Conservation (phyloP, 2,888 invertebrate species). For the Osmoderma eremita region DNA sequence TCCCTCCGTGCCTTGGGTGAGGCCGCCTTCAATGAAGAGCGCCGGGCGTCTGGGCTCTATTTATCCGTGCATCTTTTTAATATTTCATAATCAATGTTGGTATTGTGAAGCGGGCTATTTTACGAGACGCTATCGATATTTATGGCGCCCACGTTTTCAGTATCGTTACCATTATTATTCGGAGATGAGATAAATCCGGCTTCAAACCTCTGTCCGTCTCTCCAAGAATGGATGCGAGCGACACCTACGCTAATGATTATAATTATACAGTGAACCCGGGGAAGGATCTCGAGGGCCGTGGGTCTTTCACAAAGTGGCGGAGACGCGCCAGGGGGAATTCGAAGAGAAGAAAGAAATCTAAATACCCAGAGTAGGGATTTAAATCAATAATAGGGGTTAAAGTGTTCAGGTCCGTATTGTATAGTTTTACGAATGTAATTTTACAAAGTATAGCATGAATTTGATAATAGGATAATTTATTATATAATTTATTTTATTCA, state of each 20-base stretch:
- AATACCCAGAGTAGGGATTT: too few relatives aligned
- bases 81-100: constrained; percentile 37
- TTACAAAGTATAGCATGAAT: too few relatives aligned
- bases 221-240: constrained; percentile 13
- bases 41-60: constrained; percentile 1
- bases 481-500: too few relatives aligned
- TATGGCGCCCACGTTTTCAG: constrained; percentile 34
- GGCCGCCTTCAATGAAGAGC: not conserved
- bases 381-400: too few relatives aligned
- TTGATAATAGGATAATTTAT: too few relatives aligned
- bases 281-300: too few relatives aligned
- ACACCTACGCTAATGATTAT: constrained; percentile 38
- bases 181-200: constrained; percentile 27
- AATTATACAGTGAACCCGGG: constrained; percentile 18
- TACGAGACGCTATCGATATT: constrained; percentile 31
- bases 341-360: too few relatives aligned
- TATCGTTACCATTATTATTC: constrained; percentile 32
- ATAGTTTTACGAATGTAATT: too few relatives aligned
- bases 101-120: constrained; percentile 30
- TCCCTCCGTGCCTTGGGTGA: not conserved
- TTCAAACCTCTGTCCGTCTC: constrained; percentile 1
- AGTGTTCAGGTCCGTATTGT: too few relatives aligned
- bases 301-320: too few relatives aligned
- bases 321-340: too few relatives aligned
- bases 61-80: constrained; percentile 31